Evolutionary conservation across 1,140 invertebrate genomes (phyloP).

Genomic region (Trypoxylus dichotomus): DNA sequence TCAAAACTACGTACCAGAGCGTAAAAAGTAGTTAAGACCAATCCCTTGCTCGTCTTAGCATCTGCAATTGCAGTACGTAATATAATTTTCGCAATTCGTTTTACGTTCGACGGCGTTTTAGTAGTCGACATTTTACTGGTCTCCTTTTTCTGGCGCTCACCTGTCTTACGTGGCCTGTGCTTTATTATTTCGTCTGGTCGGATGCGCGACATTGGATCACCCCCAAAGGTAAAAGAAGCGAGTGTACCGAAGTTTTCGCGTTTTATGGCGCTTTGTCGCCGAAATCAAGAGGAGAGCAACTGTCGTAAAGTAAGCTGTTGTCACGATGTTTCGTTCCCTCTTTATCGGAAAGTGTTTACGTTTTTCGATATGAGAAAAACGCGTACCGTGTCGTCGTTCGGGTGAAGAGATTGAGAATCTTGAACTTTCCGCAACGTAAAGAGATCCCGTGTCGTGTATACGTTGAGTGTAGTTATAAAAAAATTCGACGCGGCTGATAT

Average conservation of each 20-base stretch:
- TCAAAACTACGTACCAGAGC: too few relatives aligned
- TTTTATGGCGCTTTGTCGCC: not conserved
- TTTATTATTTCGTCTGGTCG: not conserved
- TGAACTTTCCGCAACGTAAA: not conserved
- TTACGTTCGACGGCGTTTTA: not conserved
- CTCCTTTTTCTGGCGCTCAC: not conserved
- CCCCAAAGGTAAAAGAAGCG: not conserved
- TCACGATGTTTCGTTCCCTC: not conserved
- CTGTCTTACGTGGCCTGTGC: not conserved
- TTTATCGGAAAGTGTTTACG: not conserved
- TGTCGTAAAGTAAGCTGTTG: not conserved
- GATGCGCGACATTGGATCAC: not conserved
- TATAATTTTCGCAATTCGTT: not conserved
- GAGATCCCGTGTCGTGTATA: not conserved
- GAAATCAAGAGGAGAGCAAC: conserved; percentile 5
- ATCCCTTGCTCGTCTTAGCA: too few relatives aligned
- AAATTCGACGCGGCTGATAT: not conserved
- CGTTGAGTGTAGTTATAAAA: not conserved
- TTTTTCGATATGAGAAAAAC: not conserved
- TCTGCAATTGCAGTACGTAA: not conserved
- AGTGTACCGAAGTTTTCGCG: not conserved
- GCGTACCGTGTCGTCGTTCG: not conserved
- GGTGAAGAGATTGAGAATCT: not conserved
- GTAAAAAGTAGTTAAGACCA: too few relatives aligned
- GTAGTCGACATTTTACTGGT: not conserved